These are phyloP conservation scores for Troides oblongomaculatus DNA, from an alignment of 2,888 invertebrate genomes.

Conservation along the genomic window DNA sequence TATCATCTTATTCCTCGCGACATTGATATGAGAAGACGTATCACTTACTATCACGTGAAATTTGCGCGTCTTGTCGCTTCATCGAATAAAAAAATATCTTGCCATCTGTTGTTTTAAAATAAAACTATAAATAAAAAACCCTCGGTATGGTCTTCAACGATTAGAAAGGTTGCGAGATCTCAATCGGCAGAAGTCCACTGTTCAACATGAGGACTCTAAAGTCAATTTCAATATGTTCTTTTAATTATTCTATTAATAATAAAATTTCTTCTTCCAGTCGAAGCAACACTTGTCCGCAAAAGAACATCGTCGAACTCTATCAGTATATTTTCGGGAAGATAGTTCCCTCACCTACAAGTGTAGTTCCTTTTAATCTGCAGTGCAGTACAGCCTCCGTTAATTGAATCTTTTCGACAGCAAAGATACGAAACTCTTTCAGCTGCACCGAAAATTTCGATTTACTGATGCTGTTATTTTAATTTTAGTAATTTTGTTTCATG, in stretches of 20 bases:
- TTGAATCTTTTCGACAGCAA: conserved; percentile 16
- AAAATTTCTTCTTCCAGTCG: conserved; percentile 79
- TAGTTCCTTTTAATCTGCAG: not conserved
- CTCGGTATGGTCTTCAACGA: no score
- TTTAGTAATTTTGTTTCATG: not conserved
- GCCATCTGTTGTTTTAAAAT: no score
- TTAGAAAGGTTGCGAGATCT: no score
- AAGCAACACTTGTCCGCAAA: conserved; percentile 85
- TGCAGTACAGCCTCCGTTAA: not conserved
- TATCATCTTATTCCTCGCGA: no score
- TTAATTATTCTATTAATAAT: not conserved
- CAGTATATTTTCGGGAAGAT: conserved; percentile 88
- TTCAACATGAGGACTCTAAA: no score
- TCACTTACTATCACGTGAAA: no score
- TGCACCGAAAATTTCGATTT: not conserved
- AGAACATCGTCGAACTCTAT: conserved; percentile 86
- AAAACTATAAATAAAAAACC: no score
- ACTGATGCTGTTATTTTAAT: not conserved
- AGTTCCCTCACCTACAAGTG: conserved; percentile 52
- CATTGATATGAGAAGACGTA: no score
- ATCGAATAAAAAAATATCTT: no score
- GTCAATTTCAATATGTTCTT: not conserved
- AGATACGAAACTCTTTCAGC: not conserved
- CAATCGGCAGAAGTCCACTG: no score
- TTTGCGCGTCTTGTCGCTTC: no score